These are phyloP conservation scores for Geophilus truncorum DNA, from an alignment of 2,888 invertebrate species.

Conservation along the genomic window DNA sequence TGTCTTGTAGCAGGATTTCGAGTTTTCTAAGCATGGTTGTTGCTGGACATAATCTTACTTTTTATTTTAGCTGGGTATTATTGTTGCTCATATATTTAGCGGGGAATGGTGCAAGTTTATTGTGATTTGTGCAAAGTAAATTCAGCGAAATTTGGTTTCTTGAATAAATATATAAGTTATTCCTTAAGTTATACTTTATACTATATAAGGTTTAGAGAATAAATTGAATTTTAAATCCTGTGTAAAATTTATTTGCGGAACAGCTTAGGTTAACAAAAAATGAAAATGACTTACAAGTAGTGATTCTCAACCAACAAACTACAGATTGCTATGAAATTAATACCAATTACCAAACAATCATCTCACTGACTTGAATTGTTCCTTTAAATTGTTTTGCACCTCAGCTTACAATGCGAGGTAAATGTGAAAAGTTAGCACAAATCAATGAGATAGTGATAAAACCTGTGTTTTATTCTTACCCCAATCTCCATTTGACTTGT, in stretches of 20 bases:
- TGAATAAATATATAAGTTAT: background rate
- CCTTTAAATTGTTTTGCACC: too few relatives aligned
- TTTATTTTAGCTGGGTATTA: background rate
- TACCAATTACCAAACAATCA: too few relatives aligned
- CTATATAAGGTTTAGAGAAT: too few relatives aligned
- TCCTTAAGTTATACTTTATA: background rate
- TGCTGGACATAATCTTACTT: background rate
- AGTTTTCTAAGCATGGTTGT: background rate
- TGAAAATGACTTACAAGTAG: background rate
- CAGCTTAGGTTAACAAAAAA: background rate
- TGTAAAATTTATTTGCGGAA: background rate
- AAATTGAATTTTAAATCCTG: background rate
- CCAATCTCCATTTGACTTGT: too few relatives aligned
- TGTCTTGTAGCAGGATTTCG: conserved; percentile 14
- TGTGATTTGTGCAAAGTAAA: background rate
- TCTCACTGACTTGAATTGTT: too few relatives aligned
- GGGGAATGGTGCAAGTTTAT: background rate
- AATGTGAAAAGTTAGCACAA: too few relatives aligned
- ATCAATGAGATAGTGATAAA: too few relatives aligned
- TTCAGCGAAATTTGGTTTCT: background rate
- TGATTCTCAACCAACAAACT: too few relatives aligned
- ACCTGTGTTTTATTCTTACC: too few relatives aligned
- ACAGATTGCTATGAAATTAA: too few relatives aligned
- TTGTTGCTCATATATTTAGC: background rate
- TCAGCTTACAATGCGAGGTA: too few relatives aligned